These are phyloP conservation scores for Danio jaintianensis DNA, from an alignment of 2,797 vertebrate genomes.

Conservation along the genomic window DNA sequence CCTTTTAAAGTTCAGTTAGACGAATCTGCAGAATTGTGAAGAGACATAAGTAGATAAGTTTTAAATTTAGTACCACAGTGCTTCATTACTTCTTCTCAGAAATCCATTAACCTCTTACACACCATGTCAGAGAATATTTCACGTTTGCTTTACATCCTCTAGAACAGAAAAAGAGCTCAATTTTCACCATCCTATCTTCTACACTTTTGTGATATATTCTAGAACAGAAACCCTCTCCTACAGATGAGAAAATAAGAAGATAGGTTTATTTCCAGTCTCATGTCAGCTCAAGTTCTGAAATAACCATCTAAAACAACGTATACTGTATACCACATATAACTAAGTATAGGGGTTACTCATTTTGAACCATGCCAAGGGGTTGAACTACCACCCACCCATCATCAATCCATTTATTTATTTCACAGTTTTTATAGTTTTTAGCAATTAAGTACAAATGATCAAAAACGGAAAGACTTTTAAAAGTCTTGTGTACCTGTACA, in stretches of 20 bases:
- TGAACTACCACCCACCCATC: too few relatives aligned
- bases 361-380: too few relatives aligned
- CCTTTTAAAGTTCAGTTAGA: conserved; percentile 3
- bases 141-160: neutral
- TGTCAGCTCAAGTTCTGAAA: too few relatives aligned
- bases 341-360: too few relatives aligned
- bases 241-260: neutral
- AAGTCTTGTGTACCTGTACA: too few relatives aligned
- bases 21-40: conserved; percentile 21
- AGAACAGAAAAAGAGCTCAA: conserved; percentile 3
- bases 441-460: too few relatives aligned
- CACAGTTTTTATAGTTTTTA: too few relatives aligned
- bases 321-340: too few relatives aligned
- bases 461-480: too few relatives aligned
- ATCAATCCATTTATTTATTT: too few relatives aligned
- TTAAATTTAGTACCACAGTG: conserved; percentile 1
- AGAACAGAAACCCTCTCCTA: neutral
- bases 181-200: neutral
- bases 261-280: too few relatives aligned
- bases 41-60: neutral
- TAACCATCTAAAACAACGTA: too few relatives aligned
- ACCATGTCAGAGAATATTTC: neutral
- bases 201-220: neutral
- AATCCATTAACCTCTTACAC: conserved; percentile 32
- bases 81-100: conserved; percentile 37